A percentile compares a stretch with the other conserved stretches of the same genome.
phyloP scores from a whole-genome alignment of 2,888 invertebrate species.

The Thereva nobilitata region DNA sequence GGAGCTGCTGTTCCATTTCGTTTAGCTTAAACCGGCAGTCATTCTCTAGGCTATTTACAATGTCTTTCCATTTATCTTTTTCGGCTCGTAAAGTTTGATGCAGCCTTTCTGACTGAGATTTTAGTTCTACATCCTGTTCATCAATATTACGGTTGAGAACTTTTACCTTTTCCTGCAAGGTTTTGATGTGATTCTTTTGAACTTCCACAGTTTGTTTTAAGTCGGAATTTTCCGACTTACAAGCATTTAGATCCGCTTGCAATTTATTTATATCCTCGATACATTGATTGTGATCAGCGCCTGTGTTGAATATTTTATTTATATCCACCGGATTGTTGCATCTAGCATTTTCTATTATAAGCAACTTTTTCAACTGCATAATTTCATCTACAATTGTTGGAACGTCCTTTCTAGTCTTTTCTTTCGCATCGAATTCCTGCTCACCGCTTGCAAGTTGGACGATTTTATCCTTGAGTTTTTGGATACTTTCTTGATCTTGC shows the following conservation, averaged over 20 bases:
- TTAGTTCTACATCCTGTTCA: conserved; percentile 67
- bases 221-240: conserved; percentile 58
- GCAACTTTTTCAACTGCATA: conserved; percentile 65
- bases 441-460: conserved; percentile 46
- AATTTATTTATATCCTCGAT: conserved; percentile 67
- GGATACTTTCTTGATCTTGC: conserved; percentile 74
- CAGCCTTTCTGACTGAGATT: conserved; percentile 63
- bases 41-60: conserved; percentile 56
- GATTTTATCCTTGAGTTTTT: conserved; percentile 61
- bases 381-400: conserved; percentile 68
- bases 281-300: conserved; percentile 62
- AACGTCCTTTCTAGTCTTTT: conserved; percentile 58
- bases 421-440: conserved; percentile 39
- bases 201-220: conserved; percentile 50
- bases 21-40: conserved; percentile 62
- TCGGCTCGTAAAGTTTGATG: conserved; percentile 60
- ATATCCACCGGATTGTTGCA: conserved; percentile 67
- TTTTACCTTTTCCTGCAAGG: conserved; percentile 70
- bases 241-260: conserved; percentile 69
- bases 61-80: conserved; percentile 52
- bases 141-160: conserved; percentile 66
- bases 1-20: conserved; percentile 71
- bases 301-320: conserved; percentile 60
- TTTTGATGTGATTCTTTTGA: conserved; percentile 65
- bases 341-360: conserved; percentile 65